A percentile compares a stretch with the other conserved stretches of the same genome.
phyloP scores from a whole-genome alignment of 2,113 vertebrate species.

The Gallinago paraguaiae region DNA sequence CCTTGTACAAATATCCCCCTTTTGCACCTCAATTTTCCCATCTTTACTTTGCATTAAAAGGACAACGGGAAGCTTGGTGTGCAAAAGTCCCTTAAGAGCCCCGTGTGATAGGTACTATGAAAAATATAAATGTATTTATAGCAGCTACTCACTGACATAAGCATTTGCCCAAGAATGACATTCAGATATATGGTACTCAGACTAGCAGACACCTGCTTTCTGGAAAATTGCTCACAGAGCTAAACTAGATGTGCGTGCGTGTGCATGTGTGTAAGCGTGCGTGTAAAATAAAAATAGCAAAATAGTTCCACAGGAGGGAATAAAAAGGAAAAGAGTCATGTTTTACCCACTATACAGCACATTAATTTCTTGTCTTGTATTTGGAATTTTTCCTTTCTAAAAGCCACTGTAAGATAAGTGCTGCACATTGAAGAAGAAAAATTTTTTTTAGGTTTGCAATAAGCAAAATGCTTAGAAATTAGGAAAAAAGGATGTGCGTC shows the following conservation, averaged over 20 bases:
- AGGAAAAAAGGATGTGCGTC: not conserved
- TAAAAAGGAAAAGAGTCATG: not conserved
- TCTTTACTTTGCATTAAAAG: conserved; percentile 14
- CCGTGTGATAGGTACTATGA: not conserved
- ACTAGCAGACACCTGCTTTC: not conserved
- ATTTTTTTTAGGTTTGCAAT: not conserved
- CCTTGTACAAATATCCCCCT: not conserved
- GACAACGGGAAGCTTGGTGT: not conserved
- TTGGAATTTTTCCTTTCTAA: not conserved
- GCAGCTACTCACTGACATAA: not conserved
- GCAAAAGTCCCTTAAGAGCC: conserved; percentile 13
- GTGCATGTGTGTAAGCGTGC: not conserved
- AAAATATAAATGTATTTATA: conserved; percentile 36
- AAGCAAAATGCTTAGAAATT: conserved; percentile 18
- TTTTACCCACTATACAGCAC: not conserved
- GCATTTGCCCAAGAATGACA: conserved; percentile 39
- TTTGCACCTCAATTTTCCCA: conserved; percentile 10
- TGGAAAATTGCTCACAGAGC: not conserved
- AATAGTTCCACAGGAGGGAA: not conserved
- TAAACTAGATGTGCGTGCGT: accelerated
- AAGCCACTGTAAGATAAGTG: not conserved
- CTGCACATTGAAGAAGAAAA: not conserved
- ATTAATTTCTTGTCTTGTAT: not conserved
- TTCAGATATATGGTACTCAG: not conserved
- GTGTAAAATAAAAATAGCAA: not conserved